phyloP scores from a whole-genome alignment of 2,888 invertebrate genomes.

The Rotaria sp. region DNA sequence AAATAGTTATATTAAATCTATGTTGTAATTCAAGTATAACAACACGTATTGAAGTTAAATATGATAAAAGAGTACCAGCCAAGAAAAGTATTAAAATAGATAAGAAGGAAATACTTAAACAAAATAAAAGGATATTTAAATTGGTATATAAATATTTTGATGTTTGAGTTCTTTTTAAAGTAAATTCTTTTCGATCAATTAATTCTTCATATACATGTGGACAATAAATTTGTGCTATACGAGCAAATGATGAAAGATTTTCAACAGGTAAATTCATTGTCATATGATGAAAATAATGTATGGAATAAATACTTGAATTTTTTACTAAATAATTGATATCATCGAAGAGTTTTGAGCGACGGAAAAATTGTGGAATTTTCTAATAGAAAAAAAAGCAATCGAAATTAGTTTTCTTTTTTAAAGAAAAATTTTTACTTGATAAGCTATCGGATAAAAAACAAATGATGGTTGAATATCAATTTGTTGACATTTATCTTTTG shows the following conservation, averaged over 20 bases:
- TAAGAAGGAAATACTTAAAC: not conserved
- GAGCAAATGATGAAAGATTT: not conserved
- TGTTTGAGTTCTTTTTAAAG: not conserved
- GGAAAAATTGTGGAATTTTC: not conserved
- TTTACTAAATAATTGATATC: not conserved
- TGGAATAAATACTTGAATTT: not conserved
- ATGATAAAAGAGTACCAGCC: not conserved
- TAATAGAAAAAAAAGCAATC: not conserved
- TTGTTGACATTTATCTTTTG: not conserved
- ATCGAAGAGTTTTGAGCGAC: not conserved
- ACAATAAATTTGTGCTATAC: not conserved
- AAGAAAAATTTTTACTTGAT: not conserved
- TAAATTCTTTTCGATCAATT: not conserved
- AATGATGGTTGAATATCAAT: constrained; percentile 18
- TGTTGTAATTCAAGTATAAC: not conserved
- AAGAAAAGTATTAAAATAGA: not conserved
- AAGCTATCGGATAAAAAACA: not conserved
- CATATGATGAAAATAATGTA: constrained; percentile 31
- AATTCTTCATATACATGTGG: not conserved
- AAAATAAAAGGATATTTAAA: not conserved
- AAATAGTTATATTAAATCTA: not conserved
- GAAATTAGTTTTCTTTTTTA: no score
- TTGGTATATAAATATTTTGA: not conserved
- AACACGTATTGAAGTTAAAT: not conserved
- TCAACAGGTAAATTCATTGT: constrained; percentile 2